A percentile compares a stretch with the other conserved stretches of the same genome.
Evolutionary conservation across 2,797 vertebrate genomes (phyloP).

Genomic region (Diglossa cyanea): DNA sequence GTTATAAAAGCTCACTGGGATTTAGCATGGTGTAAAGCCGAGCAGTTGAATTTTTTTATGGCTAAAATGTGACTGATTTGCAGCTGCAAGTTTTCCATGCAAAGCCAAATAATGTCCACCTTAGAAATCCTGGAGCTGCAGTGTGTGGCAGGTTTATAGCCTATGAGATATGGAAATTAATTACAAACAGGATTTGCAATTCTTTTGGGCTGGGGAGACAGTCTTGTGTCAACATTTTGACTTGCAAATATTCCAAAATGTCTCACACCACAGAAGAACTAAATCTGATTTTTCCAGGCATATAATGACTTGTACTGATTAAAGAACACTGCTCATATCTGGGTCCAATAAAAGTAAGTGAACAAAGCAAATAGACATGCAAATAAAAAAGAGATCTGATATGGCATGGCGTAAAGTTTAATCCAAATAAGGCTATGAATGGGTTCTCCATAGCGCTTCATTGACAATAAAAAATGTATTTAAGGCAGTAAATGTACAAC

Average conservation of each 20-base stretch:
- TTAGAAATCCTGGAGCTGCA: neutral
- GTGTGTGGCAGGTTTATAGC: neutral
- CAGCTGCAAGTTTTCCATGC: neutral
- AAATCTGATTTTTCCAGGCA: conserved; percentile 15
- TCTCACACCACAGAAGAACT: neutral
- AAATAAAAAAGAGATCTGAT: conserved; percentile 40
- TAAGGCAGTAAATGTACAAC: conserved; percentile 70
- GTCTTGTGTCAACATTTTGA: neutral
- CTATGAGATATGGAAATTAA: neutral
- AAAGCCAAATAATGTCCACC: neutral
- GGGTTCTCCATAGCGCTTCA: conserved; percentile 48
- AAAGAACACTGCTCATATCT: conserved; percentile 13
- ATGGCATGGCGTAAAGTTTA: conserved; percentile 58
- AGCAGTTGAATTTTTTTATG: neutral
- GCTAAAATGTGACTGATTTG: neutral
- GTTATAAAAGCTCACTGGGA: neutral
- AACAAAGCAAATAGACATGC: conserved; percentile 41
- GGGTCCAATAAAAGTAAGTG: conserved; percentile 36
- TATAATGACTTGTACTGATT: neutral
- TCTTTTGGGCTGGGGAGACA: neutral
- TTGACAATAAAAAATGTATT: conserved; percentile 65
- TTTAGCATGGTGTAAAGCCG: neutral
- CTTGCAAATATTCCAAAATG: neutral
- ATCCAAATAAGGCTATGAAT: conserved; percentile 78
- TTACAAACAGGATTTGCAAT: neutral